Evolutionary conservation across 1,140 invertebrate species (phyloP).

Genomic region (Microplitis mediator): DNA sequence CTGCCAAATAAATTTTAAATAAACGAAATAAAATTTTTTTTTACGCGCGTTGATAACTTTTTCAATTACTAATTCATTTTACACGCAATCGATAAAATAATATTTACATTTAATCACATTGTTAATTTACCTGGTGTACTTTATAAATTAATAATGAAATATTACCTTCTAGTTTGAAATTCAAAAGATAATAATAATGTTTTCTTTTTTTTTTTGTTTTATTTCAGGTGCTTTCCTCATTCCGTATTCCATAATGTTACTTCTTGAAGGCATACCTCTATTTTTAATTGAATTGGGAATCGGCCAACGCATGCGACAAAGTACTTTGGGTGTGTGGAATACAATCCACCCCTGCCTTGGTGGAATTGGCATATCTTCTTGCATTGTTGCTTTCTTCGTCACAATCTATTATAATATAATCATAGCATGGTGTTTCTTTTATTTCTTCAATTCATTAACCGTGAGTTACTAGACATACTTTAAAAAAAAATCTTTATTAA

Average conservation of each 20-base stretch:
- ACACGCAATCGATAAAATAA: no score
- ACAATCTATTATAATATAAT: conserved; percentile 98
- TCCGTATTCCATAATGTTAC: conserved; percentile 93
- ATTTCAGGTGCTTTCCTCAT: conserved; percentile 92
- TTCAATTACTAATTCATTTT: no score
- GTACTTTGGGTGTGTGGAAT: conserved; percentile 92
- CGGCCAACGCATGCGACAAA: conserved; percentile 86
- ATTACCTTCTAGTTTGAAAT: no score
- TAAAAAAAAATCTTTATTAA: neutral
- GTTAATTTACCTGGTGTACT: no score
- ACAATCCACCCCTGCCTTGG: conserved; percentile 91
- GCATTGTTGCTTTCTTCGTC: conserved; percentile 90
- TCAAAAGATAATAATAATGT: no score
- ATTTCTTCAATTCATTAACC: conserved; percentile 88
- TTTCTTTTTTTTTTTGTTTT: neutral
- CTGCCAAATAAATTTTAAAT: no score
- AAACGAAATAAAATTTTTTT: no score
- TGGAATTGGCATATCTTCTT: conserved; percentile 87
- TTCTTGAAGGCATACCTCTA: conserved; percentile 90
- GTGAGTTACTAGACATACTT: conserved; percentile 62
- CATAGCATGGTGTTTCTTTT: conserved; percentile 98
- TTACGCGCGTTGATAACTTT: no score
- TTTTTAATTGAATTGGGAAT: conserved; percentile 95
- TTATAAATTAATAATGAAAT: no score
- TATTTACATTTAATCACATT: no score